These are phyloP conservation scores for Myotis lucifugus DNA, from an alignment of 2,113 vertebrate genomes.

Conservation along the genomic window DNA sequence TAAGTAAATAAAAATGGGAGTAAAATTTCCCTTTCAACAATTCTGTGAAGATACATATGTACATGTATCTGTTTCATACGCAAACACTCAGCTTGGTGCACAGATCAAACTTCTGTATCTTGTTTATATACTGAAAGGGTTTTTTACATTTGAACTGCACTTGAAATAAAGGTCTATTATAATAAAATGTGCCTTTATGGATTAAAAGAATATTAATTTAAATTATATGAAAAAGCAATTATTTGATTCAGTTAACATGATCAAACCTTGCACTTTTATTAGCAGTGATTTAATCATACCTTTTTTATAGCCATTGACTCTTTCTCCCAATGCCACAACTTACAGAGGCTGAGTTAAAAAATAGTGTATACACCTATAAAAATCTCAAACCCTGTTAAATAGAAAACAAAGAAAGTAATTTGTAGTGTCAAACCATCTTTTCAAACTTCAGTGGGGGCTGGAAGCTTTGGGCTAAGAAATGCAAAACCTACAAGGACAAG, in stretches of 20 bases:
- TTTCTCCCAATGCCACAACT: slow-evolving; percentile 47
- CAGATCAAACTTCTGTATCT: not conserved
- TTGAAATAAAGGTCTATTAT: slow-evolving; percentile 21
- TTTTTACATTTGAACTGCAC: not conserved
- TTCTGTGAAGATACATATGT: not conserved
- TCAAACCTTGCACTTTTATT: slow-evolving; percentile 57
- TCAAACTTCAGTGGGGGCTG: slow-evolving; percentile 12
- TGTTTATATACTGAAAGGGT: not conserved
- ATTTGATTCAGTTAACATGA: slow-evolving; percentile 13
- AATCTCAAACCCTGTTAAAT: slow-evolving; percentile 49
- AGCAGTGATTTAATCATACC: not conserved
- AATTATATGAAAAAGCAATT: slow-evolving; percentile 5
- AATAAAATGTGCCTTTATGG: slow-evolving; percentile 23
- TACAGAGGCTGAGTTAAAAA: slow-evolving; percentile 62
- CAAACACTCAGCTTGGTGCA: not conserved
- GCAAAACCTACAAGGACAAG: slow-evolving; percentile 1
- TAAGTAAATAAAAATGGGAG: slow-evolving; percentile 27
- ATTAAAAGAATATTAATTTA: slow-evolving; percentile 5
- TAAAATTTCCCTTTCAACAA: not conserved
- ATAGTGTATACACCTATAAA: slow-evolving; percentile 61
- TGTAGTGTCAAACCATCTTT: slow-evolving; percentile 65
- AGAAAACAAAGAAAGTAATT: slow-evolving; percentile 66
- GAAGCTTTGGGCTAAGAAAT: slow-evolving; percentile 23
- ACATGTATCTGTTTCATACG: not conserved
- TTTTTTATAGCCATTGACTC: slow-evolving; percentile 39